Evolutionary conservation across 1,140 invertebrate species (phyloP), one percentile per base, ranked within the genome.

Genomic region (Magallana ariakensis): DNA sequence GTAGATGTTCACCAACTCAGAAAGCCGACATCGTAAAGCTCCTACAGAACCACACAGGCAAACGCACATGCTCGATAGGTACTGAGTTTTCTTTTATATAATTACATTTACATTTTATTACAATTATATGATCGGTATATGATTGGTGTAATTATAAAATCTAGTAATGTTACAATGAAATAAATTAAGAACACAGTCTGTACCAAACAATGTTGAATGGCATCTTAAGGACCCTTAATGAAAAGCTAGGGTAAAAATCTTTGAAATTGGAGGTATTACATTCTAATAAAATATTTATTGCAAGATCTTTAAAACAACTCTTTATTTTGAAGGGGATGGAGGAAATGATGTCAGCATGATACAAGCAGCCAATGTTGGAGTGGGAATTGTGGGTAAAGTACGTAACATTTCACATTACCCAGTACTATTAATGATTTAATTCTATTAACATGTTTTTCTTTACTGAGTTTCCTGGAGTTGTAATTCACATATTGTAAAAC

Each of bases 1-100:
- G 96, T 91, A 96, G 99, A 83, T 99, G 99, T 95, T 99, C 98
- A 15, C 99, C 99, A 0, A 99, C 99, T 1, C 99, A 99, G 95
- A 99, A 99, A 95, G 99, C 99, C 6, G 97, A 98, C 93, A 98
- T 99, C 83, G 99, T 99, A 62, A 95, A 95, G 85, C 94, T 99
- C 57, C 97, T 99, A 88, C 97, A 99, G 90, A 96, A 96, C 91
- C 97, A 99, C 89, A 98, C 98, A 0, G 96, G 96, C 0, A 97
- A 98, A 93, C 96, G 97, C 86, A 94, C 95, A 53, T 94, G 95
- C 92, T 95, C 95, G 26, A 94, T 96, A 89, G 95, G 95, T 92
- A 91, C 53, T 19, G 19, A 26, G 26, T 19, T 16, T 62, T 46
- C 2, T 46, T 46, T 46, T 46, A 46, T 46, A 46, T 46, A 0